Base-by-base conservation (phyloP, 2,888 invertebrate species). In the Cistogaster globosa region DNA sequence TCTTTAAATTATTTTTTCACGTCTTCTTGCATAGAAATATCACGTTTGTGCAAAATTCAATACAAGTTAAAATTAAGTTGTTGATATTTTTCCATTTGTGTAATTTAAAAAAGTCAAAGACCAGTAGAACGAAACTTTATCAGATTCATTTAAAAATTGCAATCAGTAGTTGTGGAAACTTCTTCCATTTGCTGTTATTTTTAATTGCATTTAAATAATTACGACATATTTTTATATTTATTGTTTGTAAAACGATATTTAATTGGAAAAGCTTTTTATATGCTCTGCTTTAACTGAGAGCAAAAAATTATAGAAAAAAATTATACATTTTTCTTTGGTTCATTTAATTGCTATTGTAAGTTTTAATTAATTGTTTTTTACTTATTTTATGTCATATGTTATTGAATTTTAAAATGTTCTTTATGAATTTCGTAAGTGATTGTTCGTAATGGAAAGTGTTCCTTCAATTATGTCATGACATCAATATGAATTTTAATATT, bases 61-160 rank as follows among this genome's bases (percentile, higher is more conserved):
- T 62, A 63, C 55, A 67, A 77, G 62, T 77, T 36, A 18, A 62
- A 68, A 72, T 72, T 58, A n/a, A 51, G 77, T 26, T 26, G 78
- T 63, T 38, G 68, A 69, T 26, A 26, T 75, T 78, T 77, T 69
- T 48, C 32, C 55, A 53, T 69, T 81, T 65, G 12, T 75, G 57
- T 77, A 55, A 75, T 75, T 78, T 82, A 75, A 82, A 82, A 71
- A 85, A 74, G 60, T 22, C 32, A 16, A 48, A 68, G 60, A 57
- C 55, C 32, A 71, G 57, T 14, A 65, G 65, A 69, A 36, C 57
- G 32, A 36, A 36, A 20, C 20, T 36, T 36, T 7, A 53, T 32
- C 45, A n/a, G 5, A 48, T 48, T 48, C 14, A n/a, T 48, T n/a
- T 48, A 5, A 6, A 36, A 20, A 36, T 68, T 53, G 67, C 26